Base-by-base conservation (phyloP, 64 coral and sea anemone genomes). In the Platygyra sinensis region DNA sequence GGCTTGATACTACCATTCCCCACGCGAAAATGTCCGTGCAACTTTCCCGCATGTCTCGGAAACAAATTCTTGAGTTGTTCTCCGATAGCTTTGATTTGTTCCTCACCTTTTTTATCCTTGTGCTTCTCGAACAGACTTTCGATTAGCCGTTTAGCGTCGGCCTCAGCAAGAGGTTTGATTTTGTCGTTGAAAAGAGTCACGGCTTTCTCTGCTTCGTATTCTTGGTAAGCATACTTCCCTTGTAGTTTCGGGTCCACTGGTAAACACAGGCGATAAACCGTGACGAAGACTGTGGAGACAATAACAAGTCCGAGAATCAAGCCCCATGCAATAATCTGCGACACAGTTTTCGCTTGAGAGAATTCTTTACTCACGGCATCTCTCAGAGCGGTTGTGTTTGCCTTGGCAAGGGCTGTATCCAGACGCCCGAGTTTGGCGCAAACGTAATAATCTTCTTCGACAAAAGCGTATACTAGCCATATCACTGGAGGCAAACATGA, bases 401-500 rank as follows among this genome's bases (percentile, higher is more conserved):
- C 82, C 13, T 64, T 71, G 18, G 75, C 74, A 49, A 86, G 33
- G 22, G 91, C 90, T 49, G 64, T 24, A 11, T 73, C 51, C 28
- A 86, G 20, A 57, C 91, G 88, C 27, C 94, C 94, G 75, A 96
- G 80, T 50, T 93, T 86, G 6, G 94, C 87, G 60, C 94, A 96
- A 16, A 90, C 75, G 69, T 81, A 96, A 29, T 90, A 96, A 60
- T 96, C 76, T 18, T 72, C 62, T 74, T 93, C 87, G 14, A 88
- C 91, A 73, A 96, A 96, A 4, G 85, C 87, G 24, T 93, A 88
- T 19, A 96, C 83, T 10, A 96, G 17, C 94, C 94, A 96, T 28
- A 96, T 75, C 1, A 93, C 59, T 28, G 94, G 94, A 7, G 94
- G 94, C 28, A 96, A 55, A 13, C 71, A 89, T 2, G 90, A 87